Evolutionary conservation across 2,797 vertebrate genomes (phyloP), one percentile per base, ranked within the genome.

Genomic region (Clarias platycephalus): DNA sequence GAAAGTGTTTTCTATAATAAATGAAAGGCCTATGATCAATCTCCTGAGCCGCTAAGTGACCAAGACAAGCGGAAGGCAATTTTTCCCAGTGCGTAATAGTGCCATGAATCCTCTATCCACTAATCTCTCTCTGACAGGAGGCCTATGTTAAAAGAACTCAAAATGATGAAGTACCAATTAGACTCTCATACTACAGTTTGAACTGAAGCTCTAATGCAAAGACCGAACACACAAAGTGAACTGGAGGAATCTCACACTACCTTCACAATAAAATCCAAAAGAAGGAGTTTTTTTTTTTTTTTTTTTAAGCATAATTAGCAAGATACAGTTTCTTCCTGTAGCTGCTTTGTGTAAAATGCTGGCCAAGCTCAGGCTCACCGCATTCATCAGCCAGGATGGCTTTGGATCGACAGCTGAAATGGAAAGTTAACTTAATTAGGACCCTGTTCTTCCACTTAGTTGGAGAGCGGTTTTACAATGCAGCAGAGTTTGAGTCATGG

Each of bases 1-100:
- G 44, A 89, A 81, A 79, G 79, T 58, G 44, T 4, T 49, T 81
- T 92, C 78, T 63, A 91, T 93, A 86, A 93, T 92, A 91, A 80
- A 93, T 90, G 82, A 75, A 84, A 87, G 71, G 24, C 49, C 66
- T 78, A n/a, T 9, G 83, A 90, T 92, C 89, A 86, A 83, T 89
- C 84, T 88, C 81, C 84, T 26, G 62, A 83, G 90, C 86, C 85
- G 86, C 88, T 88, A 87, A 86, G 89, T 82, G 87, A 88, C 89
- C 15, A 28, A 86, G 86, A 81, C 84, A 88, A 90, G 87, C 67
- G 75, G 49, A 88, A 64, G 84, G 84, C 81, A 81, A 63, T 80
- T 84, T 86, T 28, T 22, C 37, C 60, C 72, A 49, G 77, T 60
- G 83, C 13, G 62, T 82, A 64, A 84, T 58, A 77, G 44, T 63